Base-by-base conservation (phyloP, 1,140 invertebrate species). In the Teleogryllus occipitalis region DNA sequence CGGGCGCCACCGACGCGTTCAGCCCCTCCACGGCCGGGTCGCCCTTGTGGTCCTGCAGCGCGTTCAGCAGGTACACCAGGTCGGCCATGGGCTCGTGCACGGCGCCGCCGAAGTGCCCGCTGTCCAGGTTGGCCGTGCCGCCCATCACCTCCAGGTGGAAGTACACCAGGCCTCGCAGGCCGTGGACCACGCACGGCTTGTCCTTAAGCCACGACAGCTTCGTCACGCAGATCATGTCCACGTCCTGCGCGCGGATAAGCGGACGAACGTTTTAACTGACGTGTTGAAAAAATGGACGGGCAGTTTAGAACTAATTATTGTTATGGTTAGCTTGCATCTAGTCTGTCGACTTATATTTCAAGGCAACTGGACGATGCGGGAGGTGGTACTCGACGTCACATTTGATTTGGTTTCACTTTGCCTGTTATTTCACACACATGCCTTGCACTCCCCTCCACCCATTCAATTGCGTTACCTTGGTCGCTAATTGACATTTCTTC, bases 61-160 rank as follows among this genome's bases (percentile, higher is more conserved):
- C 90, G 82, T 92, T 91, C 85, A 98, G 89, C 47, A 98, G 83
- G 83, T 93, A 94, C 78, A 97, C 91, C 22, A 98, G 87, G 88
- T 98, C 96, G 8, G 92, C 86, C 94, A 98, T 96, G 0, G 93
- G 96, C 90, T 96, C 95, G 82, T 94, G 89, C 82, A 96, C 92
- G 78, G 93, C 92, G 47, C 98, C 98, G 27, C 98, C 98, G 88
- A 93, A 98, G 7, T 96, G 91, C 47, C 98, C 98, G 85, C 96
- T 98, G 85, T 99, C 98, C n/a, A 99, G 86, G 89, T 99, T 98
- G 88, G 96, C 97, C 39, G 86, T 86, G 8, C 96, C 93, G 87
- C 97, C 97, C 84, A 92, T 90, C 54, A 92, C 85, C 82, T 89
- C 89, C 54, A 92, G 81, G 79, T 86, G 87, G 83, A 90, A 93